phyloP scores from a whole-genome alignment of 2,113 vertebrate genomes.

The Pachypanchax playfairii region DNA sequence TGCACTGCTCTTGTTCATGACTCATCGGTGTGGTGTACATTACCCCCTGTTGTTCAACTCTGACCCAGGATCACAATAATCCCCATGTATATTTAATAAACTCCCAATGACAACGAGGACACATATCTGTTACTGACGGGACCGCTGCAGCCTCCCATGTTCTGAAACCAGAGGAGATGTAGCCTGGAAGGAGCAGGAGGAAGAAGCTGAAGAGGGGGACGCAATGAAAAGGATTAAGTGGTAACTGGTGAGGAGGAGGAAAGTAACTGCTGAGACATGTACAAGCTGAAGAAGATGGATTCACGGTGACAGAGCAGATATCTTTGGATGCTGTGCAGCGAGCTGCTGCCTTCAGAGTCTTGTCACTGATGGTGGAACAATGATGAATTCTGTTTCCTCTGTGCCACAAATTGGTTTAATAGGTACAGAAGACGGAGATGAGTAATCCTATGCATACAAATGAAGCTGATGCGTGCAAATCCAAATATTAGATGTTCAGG shows the following conservation, averaged over 20 bases:
- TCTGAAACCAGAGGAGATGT: slow-evolving; percentile 24
- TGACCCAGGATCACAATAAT: slow-evolving; percentile 70
- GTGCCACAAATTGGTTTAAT: slow-evolving; percentile 21
- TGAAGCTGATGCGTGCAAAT: slow-evolving; percentile 23
- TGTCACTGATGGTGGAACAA: slow-evolving; percentile 3
- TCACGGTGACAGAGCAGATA: neutral
- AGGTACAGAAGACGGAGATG: slow-evolving; percentile 28
- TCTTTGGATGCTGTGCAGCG: slow-evolving; percentile 33
- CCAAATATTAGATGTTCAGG: slow-evolving; percentile 45
- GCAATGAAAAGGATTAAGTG: slow-evolving; percentile 39
- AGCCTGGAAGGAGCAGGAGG: slow-evolving; percentile 19
- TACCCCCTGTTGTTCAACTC: slow-evolving; percentile 69
- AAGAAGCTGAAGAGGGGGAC: slow-evolving; percentile 9
- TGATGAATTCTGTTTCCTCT: slow-evolving; percentile 23
- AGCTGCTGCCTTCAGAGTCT: neutral
- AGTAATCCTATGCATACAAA: slow-evolving; percentile 19
- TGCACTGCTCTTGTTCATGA: slow-evolving; percentile 15
- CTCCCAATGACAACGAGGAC: slow-evolving; percentile 30
- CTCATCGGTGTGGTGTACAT: slow-evolving; percentile 43
- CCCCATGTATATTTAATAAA: slow-evolving; percentile 77
- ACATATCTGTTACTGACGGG: slow-evolving; percentile 72
- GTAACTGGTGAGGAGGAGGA: slow-evolving; percentile 2
- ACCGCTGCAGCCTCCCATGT: slow-evolving; percentile 12
- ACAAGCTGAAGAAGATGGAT: slow-evolving; percentile 15
- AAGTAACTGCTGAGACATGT: slow-evolving; percentile 10